These are phyloP conservation scores for Cephalopachus bancanus DNA, from an alignment of 2,797 vertebrate genomes.

Conservation along the genomic window DNA sequence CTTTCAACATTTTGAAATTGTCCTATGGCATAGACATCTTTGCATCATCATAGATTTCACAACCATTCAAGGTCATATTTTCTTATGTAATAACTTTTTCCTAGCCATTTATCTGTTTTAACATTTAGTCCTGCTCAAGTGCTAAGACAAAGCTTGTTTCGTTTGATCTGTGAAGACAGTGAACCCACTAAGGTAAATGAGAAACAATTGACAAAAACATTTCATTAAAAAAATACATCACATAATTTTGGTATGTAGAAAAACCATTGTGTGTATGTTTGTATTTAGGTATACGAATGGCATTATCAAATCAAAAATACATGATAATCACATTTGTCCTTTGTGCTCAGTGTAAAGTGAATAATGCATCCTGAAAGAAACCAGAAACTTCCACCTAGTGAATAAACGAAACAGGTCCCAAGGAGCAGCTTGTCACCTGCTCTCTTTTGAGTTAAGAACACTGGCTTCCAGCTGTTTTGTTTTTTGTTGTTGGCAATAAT, in stretches of 20 bases:
- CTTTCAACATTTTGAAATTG: slow-evolving; percentile 60
- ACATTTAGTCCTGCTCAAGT: slow-evolving; percentile 72
- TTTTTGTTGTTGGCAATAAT: slow-evolving; percentile 25
- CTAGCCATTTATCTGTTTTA: slow-evolving; percentile 73
- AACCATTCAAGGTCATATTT: slow-evolving; percentile 65
- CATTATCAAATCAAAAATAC: slow-evolving; percentile 12
- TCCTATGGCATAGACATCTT: slow-evolving; percentile 55
- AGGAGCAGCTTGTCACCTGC: not conserved
- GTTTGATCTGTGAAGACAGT: slow-evolving; percentile 79
- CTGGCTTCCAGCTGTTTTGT: not conserved
- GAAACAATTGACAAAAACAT: slow-evolving; percentile 77
- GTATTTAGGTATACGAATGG: not conserved
- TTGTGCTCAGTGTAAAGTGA: not conserved
- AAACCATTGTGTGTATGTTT: not conserved
- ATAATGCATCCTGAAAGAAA: slow-evolving; percentile 16
- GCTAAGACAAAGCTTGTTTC: slow-evolving; percentile 72
- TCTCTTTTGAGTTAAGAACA: not conserved
- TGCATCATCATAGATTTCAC: slow-evolving; percentile 62
- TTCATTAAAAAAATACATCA: slow-evolving; percentile 78
- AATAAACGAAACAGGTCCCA: not conserved
- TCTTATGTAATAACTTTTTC: slow-evolving; percentile 70
- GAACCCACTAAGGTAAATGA: slow-evolving; percentile 73
- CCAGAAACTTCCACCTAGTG: not conserved
- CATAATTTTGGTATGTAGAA: not conserved
- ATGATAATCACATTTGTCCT: not conserved